These are phyloP conservation scores for Cichlasoma orientale DNA, from an alignment of 2,797 vertebrate species.

Conservation along the genomic window DNA sequence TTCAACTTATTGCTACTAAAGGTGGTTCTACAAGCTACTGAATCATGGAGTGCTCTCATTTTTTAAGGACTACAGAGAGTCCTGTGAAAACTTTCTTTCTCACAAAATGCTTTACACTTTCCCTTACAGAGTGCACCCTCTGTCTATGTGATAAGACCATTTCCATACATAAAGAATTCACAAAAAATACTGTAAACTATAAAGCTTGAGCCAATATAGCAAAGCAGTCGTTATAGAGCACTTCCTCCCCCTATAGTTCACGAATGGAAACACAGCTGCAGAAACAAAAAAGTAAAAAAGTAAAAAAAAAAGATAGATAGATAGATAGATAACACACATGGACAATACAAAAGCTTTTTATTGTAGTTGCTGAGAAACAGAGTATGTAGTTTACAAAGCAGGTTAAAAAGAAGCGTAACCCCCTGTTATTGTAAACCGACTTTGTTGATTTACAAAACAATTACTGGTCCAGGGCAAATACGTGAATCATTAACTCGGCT, in stretches of 20 bases:
- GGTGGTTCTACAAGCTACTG: neutral
- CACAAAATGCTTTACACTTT: no score
- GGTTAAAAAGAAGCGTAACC: neutral
- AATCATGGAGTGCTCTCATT: neutral
- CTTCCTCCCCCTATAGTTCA: slow-evolving; percentile 46
- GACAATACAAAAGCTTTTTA: neutral
- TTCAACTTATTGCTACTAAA: neutral
- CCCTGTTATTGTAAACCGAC: neutral
- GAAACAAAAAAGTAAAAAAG: neutral
- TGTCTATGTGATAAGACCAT: neutral
- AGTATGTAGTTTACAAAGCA: no score
- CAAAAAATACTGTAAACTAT: neutral
- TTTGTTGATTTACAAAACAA: neutral
- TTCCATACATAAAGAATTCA: no score
- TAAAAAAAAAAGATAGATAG: no score
- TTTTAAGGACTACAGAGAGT: neutral
- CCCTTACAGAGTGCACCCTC: neutral
- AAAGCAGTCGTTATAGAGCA: slow-evolving; percentile 5
- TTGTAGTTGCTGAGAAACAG: neutral
- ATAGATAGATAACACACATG: no score
- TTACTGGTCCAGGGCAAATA: neutral
- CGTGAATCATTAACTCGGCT: neutral
- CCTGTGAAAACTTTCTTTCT: neutral
- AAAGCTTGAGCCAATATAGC: neutral
- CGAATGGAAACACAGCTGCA: slow-evolving; percentile 3